Evolutionary conservation across 2,113 vertebrate species (phyloP), one percentile per base, ranked within the genome.

Genomic region (Polypterus bichir): DNA sequence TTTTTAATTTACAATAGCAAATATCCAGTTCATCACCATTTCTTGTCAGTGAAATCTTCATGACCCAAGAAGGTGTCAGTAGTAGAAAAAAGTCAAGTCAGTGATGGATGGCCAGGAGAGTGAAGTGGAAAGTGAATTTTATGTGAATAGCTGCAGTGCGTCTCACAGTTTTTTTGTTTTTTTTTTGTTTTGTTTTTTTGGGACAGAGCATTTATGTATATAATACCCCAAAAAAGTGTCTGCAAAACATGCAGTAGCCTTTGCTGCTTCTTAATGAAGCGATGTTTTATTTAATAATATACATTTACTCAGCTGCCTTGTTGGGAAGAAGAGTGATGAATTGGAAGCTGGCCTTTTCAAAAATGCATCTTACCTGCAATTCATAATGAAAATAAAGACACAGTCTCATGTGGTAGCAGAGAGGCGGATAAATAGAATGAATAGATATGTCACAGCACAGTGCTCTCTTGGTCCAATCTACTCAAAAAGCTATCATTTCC

Each of bases 71-170:
- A 9, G 44, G 11, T 3, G 49, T 51, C 63, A 46, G 27, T 7
- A 66, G 57, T 46, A 55, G 66, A 70, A 61, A 53, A 60, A 49
- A 58, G 51, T 46, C n/a, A 9, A 44, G 46, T 62, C 52, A 69
- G 45, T 70, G 61, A 60, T 47, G 60, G 6, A 9, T 46, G 3
- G 62, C 49, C 9, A 55, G 44, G 46, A 51, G 52, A 48, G 1
- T 11, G 60, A n/a, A 6, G 6, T 10, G n/a, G 3, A 47, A 51
- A 55, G 45, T 61, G 59, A 47, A 52, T 9, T n/a, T 11, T 7
- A 6, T 55, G 44, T 45, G 45, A 48, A 51, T 62, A 47, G 1
- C 59, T 57, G 46, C 51, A 7, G 46, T 0, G 7, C n/a, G 9
- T 8, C 27, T 9, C 27, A 27, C 2, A 27, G 27, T 27, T 27